Conservation (phyloP, 1,140 invertebrate species). For the Drosophila paulistorum region DNA sequence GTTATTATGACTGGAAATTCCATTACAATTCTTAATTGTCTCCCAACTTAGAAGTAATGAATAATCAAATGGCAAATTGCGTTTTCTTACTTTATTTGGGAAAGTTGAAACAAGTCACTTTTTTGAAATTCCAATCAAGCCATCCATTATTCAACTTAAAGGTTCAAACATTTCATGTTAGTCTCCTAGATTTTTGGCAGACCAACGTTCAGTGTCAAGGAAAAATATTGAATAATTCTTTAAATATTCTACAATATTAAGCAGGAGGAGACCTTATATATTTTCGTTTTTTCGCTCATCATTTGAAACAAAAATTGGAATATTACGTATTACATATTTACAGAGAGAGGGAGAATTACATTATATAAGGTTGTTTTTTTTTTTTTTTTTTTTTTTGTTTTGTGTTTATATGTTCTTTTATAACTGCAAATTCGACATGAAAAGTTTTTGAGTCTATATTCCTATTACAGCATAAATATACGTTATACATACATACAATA, state of each 20-base stretch:
- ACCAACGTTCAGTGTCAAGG: too few species aligned
- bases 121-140: neutral
- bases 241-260: slow-evolving; percentile 2
- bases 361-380: neutral
- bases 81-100: neutral
- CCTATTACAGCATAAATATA: slow-evolving; percentile 3
- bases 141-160: too few species aligned
- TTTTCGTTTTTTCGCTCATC: neutral
- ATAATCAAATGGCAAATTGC: slow-evolving; percentile 1
- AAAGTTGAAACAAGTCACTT: neutral
- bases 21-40: slow-evolving; percentile 10
- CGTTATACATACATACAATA: slow-evolving; percentile 4
- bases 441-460: neutral
- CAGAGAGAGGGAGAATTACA: neutral
- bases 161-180: too few species aligned
- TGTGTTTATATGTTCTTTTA: neutral
- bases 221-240: too few species aligned
- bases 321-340: slow-evolving; percentile 10
- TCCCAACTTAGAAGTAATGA: neutral
- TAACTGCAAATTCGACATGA: neutral
- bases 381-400: neutral
- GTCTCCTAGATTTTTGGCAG: neutral
- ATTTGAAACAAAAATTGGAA: slow-evolving; percentile 6
- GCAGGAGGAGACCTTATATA: slow-evolving; percentile 2
- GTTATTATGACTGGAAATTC: slow-evolving; percentile 10